These are phyloP conservation scores for Autographa gamma DNA, from an alignment of 2,888 invertebrate species.

Conservation along the genomic window DNA sequence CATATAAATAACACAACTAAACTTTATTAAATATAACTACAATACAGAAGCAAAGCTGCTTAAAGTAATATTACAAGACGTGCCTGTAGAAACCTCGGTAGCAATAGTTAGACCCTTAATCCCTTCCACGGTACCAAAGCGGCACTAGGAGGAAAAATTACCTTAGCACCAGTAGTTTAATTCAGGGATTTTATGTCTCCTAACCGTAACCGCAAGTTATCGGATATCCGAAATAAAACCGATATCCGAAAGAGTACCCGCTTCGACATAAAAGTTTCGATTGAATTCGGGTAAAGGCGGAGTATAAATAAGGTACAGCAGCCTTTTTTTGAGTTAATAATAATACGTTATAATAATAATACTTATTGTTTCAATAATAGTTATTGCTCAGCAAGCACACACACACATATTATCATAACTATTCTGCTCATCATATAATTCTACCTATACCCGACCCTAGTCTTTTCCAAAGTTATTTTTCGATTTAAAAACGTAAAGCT, in stretches of 20 bases:
- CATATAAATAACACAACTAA: neutral
- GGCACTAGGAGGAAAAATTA: neutral
- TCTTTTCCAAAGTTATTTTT: too few species aligned
- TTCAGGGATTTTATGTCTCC: neutral
- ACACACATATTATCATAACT: too few species aligned
- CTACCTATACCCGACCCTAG: too few species aligned
- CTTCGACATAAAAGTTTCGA: neutral
- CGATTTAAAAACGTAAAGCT: too few species aligned
- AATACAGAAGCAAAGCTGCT: neutral
- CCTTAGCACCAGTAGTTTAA: neutral
- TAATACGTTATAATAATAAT: too few species aligned
- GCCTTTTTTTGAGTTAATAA: too few species aligned
- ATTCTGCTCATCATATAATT: too few species aligned
- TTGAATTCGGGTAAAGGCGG: too few species aligned
- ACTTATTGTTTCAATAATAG: too few species aligned
- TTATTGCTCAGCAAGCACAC: too few species aligned
- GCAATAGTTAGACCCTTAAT: constrained; percentile 1
- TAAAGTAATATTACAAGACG: neutral
- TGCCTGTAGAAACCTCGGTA: neutral
- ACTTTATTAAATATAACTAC: neutral
- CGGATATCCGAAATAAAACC: neutral
- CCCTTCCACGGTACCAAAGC: neutral
- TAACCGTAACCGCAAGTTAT: neutral
- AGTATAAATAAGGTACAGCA: too few species aligned
- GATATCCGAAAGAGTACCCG: neutral